Percentiles rank a stretch among this genome's conserved stretches.
Conservation (phyloP, 2,113 vertebrate genomes). For the Egretta garzetta region DNA sequence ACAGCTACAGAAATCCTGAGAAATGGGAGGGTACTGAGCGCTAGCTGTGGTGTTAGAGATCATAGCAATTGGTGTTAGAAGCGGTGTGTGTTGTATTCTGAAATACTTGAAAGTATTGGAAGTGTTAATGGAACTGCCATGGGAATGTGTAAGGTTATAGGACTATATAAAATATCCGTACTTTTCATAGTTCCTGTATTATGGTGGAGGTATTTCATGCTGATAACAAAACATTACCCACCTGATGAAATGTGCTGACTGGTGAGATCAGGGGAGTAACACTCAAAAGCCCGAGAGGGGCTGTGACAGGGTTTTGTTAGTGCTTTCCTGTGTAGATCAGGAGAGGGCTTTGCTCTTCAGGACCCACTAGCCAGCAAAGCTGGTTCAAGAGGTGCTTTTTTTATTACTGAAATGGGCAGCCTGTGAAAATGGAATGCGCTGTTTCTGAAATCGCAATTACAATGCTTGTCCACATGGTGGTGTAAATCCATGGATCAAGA, state of each 20-base stretch:
- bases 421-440: fast-evolving
- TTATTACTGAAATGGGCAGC: fast-evolving
- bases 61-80: background rate
- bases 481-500: fast-evolving
- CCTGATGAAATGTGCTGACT: background rate
- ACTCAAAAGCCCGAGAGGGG: fast-evolving
- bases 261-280: background rate
- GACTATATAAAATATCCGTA: fast-evolving
- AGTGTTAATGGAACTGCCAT: background rate
- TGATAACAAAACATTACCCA: background rate
- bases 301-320: background rate
- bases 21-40: fast-evolving
- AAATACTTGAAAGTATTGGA: background rate
- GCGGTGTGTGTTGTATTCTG: background rate
- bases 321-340: background rate
- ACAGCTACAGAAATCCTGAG: background rate
- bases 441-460: background rate
- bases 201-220: background rate
- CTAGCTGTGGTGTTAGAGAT: background rate
- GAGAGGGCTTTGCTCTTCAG: background rate
- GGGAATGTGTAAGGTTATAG: fast-evolving
- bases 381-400: background rate
- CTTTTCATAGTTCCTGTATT: background rate
- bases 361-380: background rate
- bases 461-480: background rate